Evolutionary conservation across 2,113 vertebrate genomes (phyloP).

Genomic region (Orientallactaga bullata): DNA sequence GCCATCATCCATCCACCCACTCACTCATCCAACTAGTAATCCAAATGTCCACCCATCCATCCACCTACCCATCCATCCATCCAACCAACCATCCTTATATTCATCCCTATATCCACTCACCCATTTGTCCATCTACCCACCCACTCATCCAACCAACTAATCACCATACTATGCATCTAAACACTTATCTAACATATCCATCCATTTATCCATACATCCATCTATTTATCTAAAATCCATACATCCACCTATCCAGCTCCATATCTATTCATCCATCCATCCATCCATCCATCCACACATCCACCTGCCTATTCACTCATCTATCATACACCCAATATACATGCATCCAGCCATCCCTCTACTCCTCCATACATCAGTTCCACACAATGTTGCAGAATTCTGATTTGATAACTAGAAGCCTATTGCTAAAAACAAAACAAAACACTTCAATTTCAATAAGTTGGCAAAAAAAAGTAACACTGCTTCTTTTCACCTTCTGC

Average conservation of each 20-base stretch:
- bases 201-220: too few species aligned
- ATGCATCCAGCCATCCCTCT: too few species aligned
- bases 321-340: too few species aligned
- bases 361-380: background rate
- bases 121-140: background rate
- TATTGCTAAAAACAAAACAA: background rate
- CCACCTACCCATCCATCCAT: background rate
- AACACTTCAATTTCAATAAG: background rate
- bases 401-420: background rate
- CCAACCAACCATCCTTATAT: too few species aligned
- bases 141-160: background rate
- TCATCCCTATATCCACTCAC: background rate
- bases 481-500: background rate
- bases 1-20: rapidly evolving
- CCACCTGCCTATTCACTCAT: background rate
- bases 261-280: background rate
- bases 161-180: background rate
- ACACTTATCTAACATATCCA: background rate
- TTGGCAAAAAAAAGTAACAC: background rate
- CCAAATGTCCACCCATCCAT: background rate
- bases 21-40: too few species aligned
- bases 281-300: background rate
- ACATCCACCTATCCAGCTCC: background rate
- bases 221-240: background rate
- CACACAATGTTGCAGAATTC: background rate